Conservation (phyloP, 2,888 invertebrate genomes). For the Acanthopleura granulata region DNA sequence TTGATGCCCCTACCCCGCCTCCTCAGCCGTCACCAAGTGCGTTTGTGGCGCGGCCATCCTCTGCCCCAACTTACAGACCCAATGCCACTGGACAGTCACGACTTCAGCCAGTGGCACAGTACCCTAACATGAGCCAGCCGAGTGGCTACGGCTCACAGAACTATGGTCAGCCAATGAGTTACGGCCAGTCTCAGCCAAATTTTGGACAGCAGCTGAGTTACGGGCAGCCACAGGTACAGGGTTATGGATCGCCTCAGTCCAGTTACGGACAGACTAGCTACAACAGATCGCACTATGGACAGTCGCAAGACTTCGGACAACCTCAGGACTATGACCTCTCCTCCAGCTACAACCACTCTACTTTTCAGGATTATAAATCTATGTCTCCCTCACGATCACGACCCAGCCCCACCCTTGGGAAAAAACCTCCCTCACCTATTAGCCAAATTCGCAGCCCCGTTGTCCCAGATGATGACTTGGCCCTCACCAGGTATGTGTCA, state of each 20-base stretch:
- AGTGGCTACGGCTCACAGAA: not conserved
- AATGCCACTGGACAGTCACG: not conserved
- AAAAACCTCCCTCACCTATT: slow-evolving; percentile 31
- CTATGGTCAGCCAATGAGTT: not conserved
- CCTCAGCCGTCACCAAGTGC: slow-evolving; percentile 64
- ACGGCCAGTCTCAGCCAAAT: not conserved
- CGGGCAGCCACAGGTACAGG: too few species aligned
- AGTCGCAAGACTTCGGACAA: not conserved
- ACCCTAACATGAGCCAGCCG: not conserved
- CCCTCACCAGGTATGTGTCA: slow-evolving; percentile 48
- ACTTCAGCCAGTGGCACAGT: slow-evolving; percentile 13
- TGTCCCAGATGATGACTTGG: slow-evolving; percentile 56
- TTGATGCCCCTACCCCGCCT: slow-evolving; percentile 61
- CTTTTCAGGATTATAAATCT: not conserved
- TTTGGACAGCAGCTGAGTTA: too few species aligned
- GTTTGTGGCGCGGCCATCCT: slow-evolving; percentile 38
- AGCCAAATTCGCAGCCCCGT: slow-evolving; percentile 34
- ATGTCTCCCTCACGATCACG: slow-evolving; percentile 29
- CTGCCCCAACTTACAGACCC: slow-evolving; percentile 15
- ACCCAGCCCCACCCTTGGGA: slow-evolving; percentile 35
- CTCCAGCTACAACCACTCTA: not conserved
- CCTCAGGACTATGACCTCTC: not conserved
- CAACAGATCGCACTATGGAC: not conserved
- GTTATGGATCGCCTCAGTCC: too few species aligned
- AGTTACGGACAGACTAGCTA: not conserved